Percentiles rank a stretch among this genome's conserved stretches.
Evolutionary conservation across 2,888 invertebrate genomes (phyloP).

Genomic region (Himalopsyche anomala): DNA sequence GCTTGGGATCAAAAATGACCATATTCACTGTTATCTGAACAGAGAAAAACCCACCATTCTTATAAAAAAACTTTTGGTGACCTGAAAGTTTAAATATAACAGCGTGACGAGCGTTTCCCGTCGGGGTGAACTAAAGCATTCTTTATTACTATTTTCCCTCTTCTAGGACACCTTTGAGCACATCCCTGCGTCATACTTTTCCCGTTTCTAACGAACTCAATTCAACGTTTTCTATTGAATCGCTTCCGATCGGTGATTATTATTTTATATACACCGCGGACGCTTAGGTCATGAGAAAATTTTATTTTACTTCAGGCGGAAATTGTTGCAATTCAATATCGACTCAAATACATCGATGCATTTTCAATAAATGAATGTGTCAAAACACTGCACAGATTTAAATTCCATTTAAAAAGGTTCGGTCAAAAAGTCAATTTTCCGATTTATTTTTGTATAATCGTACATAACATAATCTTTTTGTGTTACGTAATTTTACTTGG

Average conservation of each 20-base stretch:
- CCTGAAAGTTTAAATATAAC: too few relatives aligned
- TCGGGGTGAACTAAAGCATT: too few relatives aligned
- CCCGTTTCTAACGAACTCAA: slow-evolving; percentile 55
- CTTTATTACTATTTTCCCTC: neutral
- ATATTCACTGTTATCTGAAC: too few relatives aligned
- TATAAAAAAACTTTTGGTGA: too few relatives aligned
- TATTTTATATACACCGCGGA: slow-evolving; percentile 53
- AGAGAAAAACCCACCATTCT: too few relatives aligned
- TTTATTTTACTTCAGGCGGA: slow-evolving; percentile 13
- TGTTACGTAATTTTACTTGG: too few relatives aligned
- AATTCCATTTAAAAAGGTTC: neutral
- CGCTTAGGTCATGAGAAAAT: slow-evolving; percentile 34
- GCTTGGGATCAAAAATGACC: too few relatives aligned
- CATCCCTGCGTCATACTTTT: neutral
- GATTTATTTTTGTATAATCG: too few relatives aligned
- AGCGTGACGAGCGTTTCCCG: too few relatives aligned
- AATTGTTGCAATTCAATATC: slow-evolving; percentile 27
- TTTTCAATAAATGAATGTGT: slow-evolving; percentile 11
- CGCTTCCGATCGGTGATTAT: slow-evolving; percentile 48
- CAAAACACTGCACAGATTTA: neutral
- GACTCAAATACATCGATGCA: neutral
- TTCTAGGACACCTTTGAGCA: neutral
- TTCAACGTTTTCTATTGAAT: slow-evolving; percentile 54
- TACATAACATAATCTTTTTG: too few relatives aligned
- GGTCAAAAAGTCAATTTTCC: too few relatives aligned